Base-by-base conservation (phyloP, 2,797 vertebrate genomes). In the Hirundo rustica region DNA sequence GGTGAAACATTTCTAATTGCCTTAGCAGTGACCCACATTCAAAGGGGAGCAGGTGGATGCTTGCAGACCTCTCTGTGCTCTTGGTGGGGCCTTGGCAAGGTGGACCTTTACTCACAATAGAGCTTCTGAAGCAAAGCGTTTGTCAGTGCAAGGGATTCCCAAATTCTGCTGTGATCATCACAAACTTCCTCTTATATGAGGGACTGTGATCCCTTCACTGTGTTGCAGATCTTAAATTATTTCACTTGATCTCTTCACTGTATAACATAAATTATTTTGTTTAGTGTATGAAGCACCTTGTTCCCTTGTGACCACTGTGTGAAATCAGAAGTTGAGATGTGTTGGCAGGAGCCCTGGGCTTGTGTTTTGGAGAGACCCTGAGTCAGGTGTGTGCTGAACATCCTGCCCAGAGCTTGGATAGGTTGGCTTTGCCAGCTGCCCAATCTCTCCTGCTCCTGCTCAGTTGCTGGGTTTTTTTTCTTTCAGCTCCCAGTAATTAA, bases 391-490 rank as follows among this genome's bases (percentile, higher is more conserved):
- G 4, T 48, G 61, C 50, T 3, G 23, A 68, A 29, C 21, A 14
- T 70, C 78, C 61, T 61, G 38, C 48, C 72, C 85, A 77, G 29
- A 80, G 89, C 76, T 77, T 94, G 51, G 34, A 36, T 77, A 45
- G 55, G 53, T 23, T 81, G 23, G 5, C 51, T 90, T 68, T 58
- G 44, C 61, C 54, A 38, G n/a, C 51, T 85, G 45, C 44, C n/a
- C 21, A 5, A 21, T 30, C 13, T 7, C n/a, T 89, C 44, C 64
- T 55, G 50, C 64, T 94, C 47, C 72, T 19, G 6, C 50, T 83
- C 57, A 51, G 57, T 73, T 64, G 55, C 27, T 51, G 25, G 1
- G 5, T 38, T 74, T 86, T 85, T 47, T 88, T 42, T 20, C 45
- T 76, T 89, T 48, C 42, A 77, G 16, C 14, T 92, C 54, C 27